These are phyloP conservation scores for Crotalus tigris DNA, from an alignment of 2,113 vertebrate genomes.

Conservation along the genomic window DNA sequence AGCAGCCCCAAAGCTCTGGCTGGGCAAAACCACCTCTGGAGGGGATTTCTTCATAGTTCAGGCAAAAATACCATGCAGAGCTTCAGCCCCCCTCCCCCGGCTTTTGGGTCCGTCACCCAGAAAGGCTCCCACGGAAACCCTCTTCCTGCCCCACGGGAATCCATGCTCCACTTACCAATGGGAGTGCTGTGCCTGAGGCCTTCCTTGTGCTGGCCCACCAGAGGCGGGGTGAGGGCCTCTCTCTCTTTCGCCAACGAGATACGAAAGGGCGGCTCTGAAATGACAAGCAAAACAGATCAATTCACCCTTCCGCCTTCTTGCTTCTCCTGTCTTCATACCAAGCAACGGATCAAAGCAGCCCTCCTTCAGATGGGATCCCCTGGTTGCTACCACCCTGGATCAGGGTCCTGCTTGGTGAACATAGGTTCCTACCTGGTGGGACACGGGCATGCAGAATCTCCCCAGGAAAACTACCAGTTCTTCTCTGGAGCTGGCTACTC, in stretches of 20 bases:
- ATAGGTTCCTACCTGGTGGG: not conserved
- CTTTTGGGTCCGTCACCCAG: fast-evolving
- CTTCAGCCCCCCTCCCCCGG: not conserved
- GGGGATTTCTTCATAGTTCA: not conserved
- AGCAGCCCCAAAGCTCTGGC: not conserved
- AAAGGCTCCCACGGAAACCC: not conserved
- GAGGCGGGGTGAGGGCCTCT: constrained; percentile 80
- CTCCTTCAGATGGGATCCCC: not conserved
- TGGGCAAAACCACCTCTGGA: not conserved
- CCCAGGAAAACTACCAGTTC: not conserved
- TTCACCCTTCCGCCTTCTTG: not conserved
- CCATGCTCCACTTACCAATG: constrained; percentile 79
- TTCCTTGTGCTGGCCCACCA: constrained; percentile 84
- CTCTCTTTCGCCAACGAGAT: constrained; percentile 89
- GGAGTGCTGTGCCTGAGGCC: constrained; percentile 95
- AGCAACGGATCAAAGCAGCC: not conserved
- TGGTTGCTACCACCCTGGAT: not conserved
- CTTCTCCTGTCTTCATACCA: not conserved
- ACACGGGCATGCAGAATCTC: not conserved
- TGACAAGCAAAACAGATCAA: not conserved
- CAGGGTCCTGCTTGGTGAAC: not conserved
- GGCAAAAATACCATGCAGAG: not conserved
- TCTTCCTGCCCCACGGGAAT: not conserved
- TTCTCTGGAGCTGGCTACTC: not conserved
- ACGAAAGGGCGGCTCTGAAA: constrained; percentile 83